These are phyloP conservation scores for Mechanitis mazaeus DNA, from an alignment of 2,888 invertebrate species.

Conservation along the genomic window DNA sequence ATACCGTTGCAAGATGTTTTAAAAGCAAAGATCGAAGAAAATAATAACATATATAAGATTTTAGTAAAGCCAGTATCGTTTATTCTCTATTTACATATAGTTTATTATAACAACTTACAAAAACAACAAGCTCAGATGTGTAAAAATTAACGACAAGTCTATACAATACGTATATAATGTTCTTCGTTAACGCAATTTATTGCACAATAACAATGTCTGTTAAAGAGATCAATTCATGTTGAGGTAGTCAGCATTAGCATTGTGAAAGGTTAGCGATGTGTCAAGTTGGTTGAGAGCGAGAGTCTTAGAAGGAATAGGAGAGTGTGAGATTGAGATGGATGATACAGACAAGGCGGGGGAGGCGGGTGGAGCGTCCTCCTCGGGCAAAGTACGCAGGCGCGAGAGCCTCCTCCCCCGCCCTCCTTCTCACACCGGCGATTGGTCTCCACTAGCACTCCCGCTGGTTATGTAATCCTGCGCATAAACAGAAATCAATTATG, in stretches of 20 bases:
- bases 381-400: slow-evolving; percentile 67
- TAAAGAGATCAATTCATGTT: slow-evolving; percentile 23
- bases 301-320: slow-evolving; percentile 1
- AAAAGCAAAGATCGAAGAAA: too few species aligned
- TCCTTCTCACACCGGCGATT: slow-evolving; percentile 71
- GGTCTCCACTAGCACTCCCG: slow-evolving; percentile 68
- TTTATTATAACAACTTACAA: too few species aligned
- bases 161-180: too few species aligned
- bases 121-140: too few species aligned
- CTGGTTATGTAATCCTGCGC: slow-evolving; percentile 69
- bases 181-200: neutral
- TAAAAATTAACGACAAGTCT: too few species aligned
- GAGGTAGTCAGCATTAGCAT: slow-evolving; percentile 19
- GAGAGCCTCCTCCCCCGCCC: slow-evolving; percentile 73
- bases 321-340: slow-evolving; percentile 4
- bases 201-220: neutral
- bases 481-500: slow-evolving; percentile 20
- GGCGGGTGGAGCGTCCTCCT: slow-evolving; percentile 64
- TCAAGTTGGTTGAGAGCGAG: slow-evolving; percentile 1
- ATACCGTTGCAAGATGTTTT: too few species aligned
- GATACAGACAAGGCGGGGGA: slow-evolving; percentile 27
- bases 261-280: slow-evolving; percentile 18
- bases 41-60: too few species aligned
- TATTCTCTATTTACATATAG: too few species aligned
- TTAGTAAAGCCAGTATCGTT: too few species aligned